Percentiles rank a stretch among this genome's conserved stretches.
phyloP scores from a whole-genome alignment of 2,888 invertebrate species.

The Nomada hirtipes region DNA sequence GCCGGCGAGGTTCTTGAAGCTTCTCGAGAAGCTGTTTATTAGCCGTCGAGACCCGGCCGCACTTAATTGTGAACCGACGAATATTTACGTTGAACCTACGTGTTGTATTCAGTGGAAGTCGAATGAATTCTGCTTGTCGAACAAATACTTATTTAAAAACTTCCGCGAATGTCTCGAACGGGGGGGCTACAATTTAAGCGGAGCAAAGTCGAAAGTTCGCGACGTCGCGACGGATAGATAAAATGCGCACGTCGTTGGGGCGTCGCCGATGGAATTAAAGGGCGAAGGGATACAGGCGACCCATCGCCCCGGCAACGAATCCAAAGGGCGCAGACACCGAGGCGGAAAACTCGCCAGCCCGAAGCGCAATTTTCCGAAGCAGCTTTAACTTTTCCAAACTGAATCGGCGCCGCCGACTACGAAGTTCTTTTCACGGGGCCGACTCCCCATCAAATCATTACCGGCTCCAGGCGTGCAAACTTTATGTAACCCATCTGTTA shows the following conservation, averaged over 20 bases:
- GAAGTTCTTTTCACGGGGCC: constrained; percentile 17
- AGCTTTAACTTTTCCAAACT: constrained; percentile 49
- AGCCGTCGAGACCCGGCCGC: constrained; percentile 26
- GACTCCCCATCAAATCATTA: constrained; percentile 42
- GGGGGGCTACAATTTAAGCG: neutral
- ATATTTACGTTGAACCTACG: constrained; percentile 24
- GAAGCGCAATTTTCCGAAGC: constrained; percentile 42
- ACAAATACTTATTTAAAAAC: neutral
- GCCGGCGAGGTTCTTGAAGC: neutral
- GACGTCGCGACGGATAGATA: neutral
- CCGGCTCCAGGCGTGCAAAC: constrained; percentile 29
- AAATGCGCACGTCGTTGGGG: constrained; percentile 2
- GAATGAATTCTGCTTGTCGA: neutral
- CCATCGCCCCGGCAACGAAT: neutral
- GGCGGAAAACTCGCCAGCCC: neutral
- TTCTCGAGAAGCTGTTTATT: constrained; percentile 40
- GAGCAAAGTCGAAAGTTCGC: neutral
- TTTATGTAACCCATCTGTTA: constrained; percentile 43
- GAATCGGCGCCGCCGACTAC: constrained; percentile 29
- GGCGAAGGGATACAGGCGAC: neutral
- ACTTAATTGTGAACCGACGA: constrained; percentile 34
- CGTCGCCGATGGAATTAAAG: constrained; percentile 17
- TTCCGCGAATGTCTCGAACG: neutral
- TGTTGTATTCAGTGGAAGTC: no score
- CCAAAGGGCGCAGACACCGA: constrained; percentile 13